Evolutionary conservation across 1,140 invertebrate genomes (phyloP), one percentile per base, ranked within the genome.

Genomic region (Leptinotarsa texana): DNA sequence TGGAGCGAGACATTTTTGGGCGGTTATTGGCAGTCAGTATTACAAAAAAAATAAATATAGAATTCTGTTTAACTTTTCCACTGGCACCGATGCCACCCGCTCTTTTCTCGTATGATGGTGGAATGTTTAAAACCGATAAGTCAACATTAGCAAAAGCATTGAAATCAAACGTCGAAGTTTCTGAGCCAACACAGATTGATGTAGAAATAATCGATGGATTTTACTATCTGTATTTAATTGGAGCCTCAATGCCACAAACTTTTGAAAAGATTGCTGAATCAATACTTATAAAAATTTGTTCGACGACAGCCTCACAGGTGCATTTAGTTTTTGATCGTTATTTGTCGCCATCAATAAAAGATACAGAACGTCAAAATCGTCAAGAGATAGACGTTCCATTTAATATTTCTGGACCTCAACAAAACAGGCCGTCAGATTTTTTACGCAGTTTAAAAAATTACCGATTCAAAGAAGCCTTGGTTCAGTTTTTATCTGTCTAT

Each of bases 241-340:
- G 75, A 57, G 22, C 65, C 24, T 67, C 75, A 62, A 62, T 76
- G 21, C 75, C 75, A 61, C 75, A 76, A 73, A 73, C 71, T 24
- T 76, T 76, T 76, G 75, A 69, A 57, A 75, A 76, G 69, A 51
- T 76, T 62, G 75, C 65, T n/a, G 71, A 73, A 49, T 73, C 75
- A 47, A 73, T 73, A 73, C 70, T 76, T 17, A 73, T 73, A 65
- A 76, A 69, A 73, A 67, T 74, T 51, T 74, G 42, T 69, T 69
- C 68, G n/a, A 62, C 65, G 57, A 63, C 48, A n/a, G 76, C 76
- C 11, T 17, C 73, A 74, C 75, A 80, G 75, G 74, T 82, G 47
- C 74, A 81, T 79, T 72, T 84, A 65, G 78, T 84, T 75, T 84
- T 84, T 77, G 82, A 84, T 80, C 69, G 78, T 11, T 84, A 85